Evolutionary conservation across 2,797 vertebrate species (phyloP), one percentile per base, ranked within the genome.

Genomic region (Myoxocephalus aenaeus): DNA sequence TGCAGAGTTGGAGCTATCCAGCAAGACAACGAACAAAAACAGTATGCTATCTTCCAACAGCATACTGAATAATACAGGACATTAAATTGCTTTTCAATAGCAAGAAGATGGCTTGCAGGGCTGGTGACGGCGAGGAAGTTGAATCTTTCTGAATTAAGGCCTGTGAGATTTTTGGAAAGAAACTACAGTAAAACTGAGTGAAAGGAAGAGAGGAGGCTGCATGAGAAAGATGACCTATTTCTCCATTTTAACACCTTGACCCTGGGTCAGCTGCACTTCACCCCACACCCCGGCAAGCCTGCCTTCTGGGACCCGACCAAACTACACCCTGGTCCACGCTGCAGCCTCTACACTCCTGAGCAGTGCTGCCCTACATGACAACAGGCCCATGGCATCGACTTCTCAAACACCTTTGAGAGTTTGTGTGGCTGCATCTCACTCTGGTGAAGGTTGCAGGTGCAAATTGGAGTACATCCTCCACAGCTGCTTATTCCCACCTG

Each of bases 381-480:
- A 25, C 65, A 42, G 73, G 72, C 86, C 54, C 44, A 74, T 20
- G 42, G 58, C 63, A 2, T 34, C 0, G 63, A 27, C 75, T 27
- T 17, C 70, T 75, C 73, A 5, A 53, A 44, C 65, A 36, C 72
- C 70, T 70, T 1, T 14, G 54, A 79, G 70, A 67, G 42, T 70
- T 65, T 82, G 71, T 77, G 70, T 67, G 67, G 77, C 75, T 83
- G 79, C 79, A 48, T 18, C 64, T 85, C 77, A 8, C 62, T 75
- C 40, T n/a, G 65, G 17, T 73, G 74, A 80, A 81, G 77, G 77
- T 81, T 90, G 82, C 69, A 77, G 85, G 78, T 85, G 79, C 82
- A 92, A 88, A 87, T 77, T 86, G 72, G 54, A 75, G 73, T 11
- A 76, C 82, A 83, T 78, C 77, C 75, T 76, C 75, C 59, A 57